Evolutionary conservation across 2,888 invertebrate species (phyloP).

Genomic region (Limnephilus lunatus): DNA sequence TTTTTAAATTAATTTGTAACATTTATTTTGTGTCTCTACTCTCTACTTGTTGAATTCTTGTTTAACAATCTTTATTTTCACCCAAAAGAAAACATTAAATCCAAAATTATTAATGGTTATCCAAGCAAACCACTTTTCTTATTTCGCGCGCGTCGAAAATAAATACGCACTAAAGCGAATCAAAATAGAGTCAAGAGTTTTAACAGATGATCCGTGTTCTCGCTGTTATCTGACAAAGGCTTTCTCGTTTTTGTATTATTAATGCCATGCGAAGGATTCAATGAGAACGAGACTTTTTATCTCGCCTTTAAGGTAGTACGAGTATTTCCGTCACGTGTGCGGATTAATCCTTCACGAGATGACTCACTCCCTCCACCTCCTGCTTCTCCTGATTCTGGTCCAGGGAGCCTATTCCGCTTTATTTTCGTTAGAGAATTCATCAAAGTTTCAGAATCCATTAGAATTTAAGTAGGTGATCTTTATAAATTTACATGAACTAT

Average conservation of each 20-base stretch:
- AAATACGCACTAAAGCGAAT: neutral
- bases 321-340: slow-evolving; percentile 44
- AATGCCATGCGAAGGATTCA: slow-evolving; percentile 31
- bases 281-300: slow-evolving; percentile 43
- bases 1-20: too few relatives aligned
- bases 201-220: slow-evolving; percentile 5
- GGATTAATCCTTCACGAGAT: slow-evolving; percentile 47
- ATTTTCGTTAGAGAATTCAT: neutral
- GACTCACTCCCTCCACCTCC: neutral
- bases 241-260: slow-evolving; percentile 23
- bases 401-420: neutral
- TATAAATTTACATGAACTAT: too few relatives aligned
- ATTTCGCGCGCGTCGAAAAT: neutral
- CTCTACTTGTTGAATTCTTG: neutral
- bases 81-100: too few relatives aligned
- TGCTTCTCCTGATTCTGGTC: neutral
- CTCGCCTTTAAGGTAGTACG: slow-evolving; percentile 36
- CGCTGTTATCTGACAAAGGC: slow-evolving; percentile 26
- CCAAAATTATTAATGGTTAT: neutral
- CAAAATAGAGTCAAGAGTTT: neutral
- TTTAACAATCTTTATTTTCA: neutral
- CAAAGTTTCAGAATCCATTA: neutral
- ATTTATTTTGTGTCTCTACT: neutral
- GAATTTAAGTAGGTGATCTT: neutral
- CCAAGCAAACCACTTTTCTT: neutral